Conservation (phyloP, 2,113 vertebrate genomes). For the Embiotoca jacksoni region DNA sequence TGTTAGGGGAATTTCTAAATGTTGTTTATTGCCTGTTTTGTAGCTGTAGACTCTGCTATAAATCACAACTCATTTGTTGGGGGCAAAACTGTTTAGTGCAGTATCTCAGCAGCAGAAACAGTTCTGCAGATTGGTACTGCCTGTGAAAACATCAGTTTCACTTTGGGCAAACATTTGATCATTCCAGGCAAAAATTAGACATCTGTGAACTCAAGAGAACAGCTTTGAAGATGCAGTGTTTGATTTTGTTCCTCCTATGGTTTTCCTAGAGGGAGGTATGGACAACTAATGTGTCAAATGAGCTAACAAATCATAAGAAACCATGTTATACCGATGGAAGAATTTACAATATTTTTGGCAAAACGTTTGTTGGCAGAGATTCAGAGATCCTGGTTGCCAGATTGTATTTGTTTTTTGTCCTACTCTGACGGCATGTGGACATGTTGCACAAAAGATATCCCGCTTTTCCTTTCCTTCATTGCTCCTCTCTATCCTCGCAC, state of each 20-base stretch:
- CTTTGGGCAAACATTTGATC: background rate
- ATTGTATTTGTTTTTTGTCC: conserved; percentile 5
- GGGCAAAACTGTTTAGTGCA: too few relatives aligned
- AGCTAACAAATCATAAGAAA: too few relatives aligned
- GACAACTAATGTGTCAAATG: too few relatives aligned
- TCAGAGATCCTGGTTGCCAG: background rate
- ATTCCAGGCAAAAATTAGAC: background rate
- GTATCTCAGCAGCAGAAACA: too few relatives aligned
- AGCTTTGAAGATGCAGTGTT: background rate
- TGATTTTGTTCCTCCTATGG: too few relatives aligned
- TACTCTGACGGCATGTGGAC: conserved; percentile 37
- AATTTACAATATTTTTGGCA: too few relatives aligned
- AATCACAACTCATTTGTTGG: too few relatives aligned
- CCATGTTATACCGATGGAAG: too few relatives aligned
- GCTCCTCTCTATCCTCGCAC: conserved; percentile 23
- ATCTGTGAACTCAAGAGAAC: background rate
- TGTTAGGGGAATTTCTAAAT: too few relatives aligned
- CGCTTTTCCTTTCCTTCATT: conserved; percentile 31
- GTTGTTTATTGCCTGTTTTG: too few relatives aligned
- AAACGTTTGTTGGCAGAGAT: background rate
- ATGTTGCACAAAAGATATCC: conserved; percentile 27
- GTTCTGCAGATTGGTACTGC: too few relatives aligned
- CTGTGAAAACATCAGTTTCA: background rate
- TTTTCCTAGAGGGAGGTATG: background rate
- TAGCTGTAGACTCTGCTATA: too few relatives aligned